These are phyloP conservation scores for Gari tellinella DNA, from an alignment of 2,888 invertebrate species.

Conservation along the genomic window DNA sequence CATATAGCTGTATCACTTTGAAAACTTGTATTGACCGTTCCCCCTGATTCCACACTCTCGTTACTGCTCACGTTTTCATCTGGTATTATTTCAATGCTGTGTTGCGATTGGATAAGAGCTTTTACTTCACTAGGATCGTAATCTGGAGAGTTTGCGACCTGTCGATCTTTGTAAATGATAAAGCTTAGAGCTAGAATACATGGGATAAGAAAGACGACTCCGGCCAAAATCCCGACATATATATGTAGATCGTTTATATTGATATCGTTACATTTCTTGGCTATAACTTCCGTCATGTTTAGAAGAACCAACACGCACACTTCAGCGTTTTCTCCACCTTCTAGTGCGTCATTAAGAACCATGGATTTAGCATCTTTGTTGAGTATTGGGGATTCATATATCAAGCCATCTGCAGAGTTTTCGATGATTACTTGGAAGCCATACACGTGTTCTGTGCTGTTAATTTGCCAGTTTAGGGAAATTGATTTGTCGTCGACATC, in stretches of 20 bases:
- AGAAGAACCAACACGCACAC: conserved; percentile 29
- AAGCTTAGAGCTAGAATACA: conserved; percentile 28
- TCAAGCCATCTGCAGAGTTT: conserved; percentile 1
- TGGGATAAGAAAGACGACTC: conserved; percentile 46
- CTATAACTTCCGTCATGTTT: conserved; percentile 26
- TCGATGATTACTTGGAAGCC: conserved; percentile 38
- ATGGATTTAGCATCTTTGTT: conserved; percentile 22
- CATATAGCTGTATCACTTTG: too few relatives aligned
- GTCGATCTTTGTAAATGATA: conserved; percentile 48
- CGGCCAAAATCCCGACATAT: conserved; percentile 53
- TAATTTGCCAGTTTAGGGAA: conserved; percentile 38
- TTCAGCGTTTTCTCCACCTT: conserved; percentile 15
- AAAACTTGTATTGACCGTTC: too few relatives aligned
- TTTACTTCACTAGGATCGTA: too few relatives aligned
- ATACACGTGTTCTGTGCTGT: conserved; percentile 22
- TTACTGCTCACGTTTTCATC: too few relatives aligned
- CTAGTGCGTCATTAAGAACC: conserved; percentile 28
- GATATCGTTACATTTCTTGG: conserved; percentile 32
- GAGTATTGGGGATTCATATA: conserved; percentile 45
- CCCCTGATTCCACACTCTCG: too few relatives aligned
- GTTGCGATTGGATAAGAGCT: too few relatives aligned
- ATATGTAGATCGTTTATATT: conserved; percentile 36
- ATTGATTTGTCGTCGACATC: background rate
- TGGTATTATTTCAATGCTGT: too few relatives aligned
- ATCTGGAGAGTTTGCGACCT: background rate